Conservation (phyloP, 2,797 vertebrate species). For the Gallirallus australis region DNA sequence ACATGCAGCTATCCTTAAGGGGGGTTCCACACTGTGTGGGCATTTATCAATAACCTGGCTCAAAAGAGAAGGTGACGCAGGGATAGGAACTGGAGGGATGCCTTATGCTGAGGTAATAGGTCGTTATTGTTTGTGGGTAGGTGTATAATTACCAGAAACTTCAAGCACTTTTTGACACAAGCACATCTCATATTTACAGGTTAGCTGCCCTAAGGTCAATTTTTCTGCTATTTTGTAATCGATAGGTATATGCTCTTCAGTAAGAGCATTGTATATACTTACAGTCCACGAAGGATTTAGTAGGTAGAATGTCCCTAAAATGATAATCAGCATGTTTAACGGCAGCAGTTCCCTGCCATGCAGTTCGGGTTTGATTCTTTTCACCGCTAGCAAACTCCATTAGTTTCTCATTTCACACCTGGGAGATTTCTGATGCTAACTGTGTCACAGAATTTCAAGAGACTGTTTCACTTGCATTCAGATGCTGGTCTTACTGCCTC, state of each 20-base stretch:
- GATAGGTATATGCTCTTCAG: not conserved
- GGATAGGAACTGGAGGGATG: not conserved
- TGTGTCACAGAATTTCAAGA: not conserved
- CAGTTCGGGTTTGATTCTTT: not conserved
- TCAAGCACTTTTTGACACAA: not conserved
- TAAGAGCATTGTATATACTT: not conserved
- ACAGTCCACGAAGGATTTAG: not conserved
- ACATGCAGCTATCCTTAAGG: conserved; percentile 8
- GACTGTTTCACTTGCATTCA: not conserved
- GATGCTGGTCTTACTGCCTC: not conserved
- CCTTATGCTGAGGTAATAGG: not conserved
- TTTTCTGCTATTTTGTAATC: not conserved
- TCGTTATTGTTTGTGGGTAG: not conserved
- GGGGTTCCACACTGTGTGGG: not conserved
- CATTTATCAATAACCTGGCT: not conserved
- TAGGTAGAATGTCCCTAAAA: not conserved
- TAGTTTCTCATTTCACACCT: conserved; percentile 43
- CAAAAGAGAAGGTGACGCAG: not conserved
- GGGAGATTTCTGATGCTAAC: conserved; percentile 3
- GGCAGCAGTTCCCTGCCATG: not conserved
- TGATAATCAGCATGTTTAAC: not conserved
- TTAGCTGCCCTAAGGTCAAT: not conserved
- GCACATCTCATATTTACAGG: not conserved
- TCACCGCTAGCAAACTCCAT: not conserved
- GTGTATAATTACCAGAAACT: not conserved